Evolutionary conservation across 1,140 invertebrate species (phyloP).

Genomic region (Coboldia fuscipes): DNA sequence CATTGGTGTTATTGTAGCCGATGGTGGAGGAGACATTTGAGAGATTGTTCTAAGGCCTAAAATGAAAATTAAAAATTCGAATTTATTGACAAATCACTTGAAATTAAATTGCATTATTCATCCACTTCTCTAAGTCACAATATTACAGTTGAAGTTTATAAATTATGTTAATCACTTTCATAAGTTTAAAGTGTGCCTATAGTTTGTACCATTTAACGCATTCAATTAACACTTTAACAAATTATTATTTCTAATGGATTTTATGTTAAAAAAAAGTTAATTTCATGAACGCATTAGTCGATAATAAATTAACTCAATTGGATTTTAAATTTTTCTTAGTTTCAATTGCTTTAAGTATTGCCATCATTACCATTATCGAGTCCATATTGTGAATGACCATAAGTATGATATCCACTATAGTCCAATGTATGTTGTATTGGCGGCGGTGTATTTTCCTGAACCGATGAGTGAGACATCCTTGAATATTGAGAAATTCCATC

Average conservation of each 20-base stretch:
- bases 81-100: neutral
- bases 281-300: neutral
- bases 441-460: conserved; percentile 7
- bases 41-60: conserved; percentile 6
- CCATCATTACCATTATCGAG: conserved; percentile 21
- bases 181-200: neutral
- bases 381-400: conserved; percentile 13
- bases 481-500: conserved; percentile 16
- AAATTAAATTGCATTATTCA: neutral
- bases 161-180: neutral
- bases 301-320: neutral
- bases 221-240: neutral
- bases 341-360: neutral
- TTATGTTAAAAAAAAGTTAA: neutral
- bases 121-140: neutral
- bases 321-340: neutral
- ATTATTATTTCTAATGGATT: neutral
- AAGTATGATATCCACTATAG: conserved; percentile 12
- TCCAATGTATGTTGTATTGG: conserved; percentile 5
- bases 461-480: conserved; percentile 7
- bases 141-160: neutral
- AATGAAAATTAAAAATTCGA: conserved; percentile 16
- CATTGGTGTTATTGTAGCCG: neutral
- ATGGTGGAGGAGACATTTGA: neutral
- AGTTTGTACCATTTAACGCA: too few species aligned